Conservation (phyloP, 1,140 invertebrate species). For the Drosophila bocqueti region DNA sequence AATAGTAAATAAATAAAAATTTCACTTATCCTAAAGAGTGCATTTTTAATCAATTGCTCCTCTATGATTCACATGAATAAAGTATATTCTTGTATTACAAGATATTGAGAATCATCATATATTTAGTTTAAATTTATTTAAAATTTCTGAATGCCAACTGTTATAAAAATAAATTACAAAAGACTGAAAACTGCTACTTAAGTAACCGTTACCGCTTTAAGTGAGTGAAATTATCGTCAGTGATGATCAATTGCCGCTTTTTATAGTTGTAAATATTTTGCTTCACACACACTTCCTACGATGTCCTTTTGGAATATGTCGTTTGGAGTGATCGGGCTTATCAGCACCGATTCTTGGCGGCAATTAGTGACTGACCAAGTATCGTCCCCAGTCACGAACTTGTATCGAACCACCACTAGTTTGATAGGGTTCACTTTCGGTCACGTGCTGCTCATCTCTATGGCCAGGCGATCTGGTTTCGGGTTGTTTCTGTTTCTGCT, state of each 20-base stretch:
- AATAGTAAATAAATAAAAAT: not conserved
- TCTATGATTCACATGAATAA: not conserved
- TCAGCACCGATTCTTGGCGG: not conserved
- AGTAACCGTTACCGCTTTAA: not conserved
- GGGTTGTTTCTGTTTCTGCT: constrained; percentile 35
- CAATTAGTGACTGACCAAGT: not conserved
- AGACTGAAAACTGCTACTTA: not conserved
- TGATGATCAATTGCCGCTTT: not conserved
- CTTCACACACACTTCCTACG: too few species aligned
- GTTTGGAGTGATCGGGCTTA: not conserved
- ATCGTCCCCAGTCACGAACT: constrained; percentile 7
- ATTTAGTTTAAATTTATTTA: not conserved
- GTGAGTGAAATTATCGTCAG: not conserved
- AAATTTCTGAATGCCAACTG: not conserved
- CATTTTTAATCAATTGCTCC: too few species aligned
- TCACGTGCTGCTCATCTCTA: constrained; percentile 46
- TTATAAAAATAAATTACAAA: not conserved
- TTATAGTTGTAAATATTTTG: not conserved
- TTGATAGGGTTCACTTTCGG: constrained; percentile 27
- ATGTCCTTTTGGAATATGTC: not conserved
- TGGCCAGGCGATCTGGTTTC: constrained; percentile 54
- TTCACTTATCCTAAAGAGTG: not conserved
- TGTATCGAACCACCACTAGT: constrained; percentile 24
- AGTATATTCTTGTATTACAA: not conserved
- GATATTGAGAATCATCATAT: not conserved